phyloP scores from a whole-genome alignment of 1,140 invertebrate species.

The Laodelphax striatellus region DNA sequence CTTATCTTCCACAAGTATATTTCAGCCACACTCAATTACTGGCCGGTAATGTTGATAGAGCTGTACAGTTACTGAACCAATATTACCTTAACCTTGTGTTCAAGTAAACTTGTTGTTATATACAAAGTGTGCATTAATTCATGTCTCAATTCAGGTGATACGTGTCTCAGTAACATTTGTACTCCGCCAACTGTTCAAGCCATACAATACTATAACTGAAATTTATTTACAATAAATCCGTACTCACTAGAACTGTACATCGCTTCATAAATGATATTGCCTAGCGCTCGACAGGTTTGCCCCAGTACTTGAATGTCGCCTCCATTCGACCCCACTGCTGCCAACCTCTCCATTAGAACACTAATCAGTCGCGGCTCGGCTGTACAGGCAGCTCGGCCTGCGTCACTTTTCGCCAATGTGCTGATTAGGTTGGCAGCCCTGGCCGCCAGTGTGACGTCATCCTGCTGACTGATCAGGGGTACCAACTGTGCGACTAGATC shows the following conservation, averaged over 20 bases:
- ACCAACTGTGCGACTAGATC: constrained; percentile 13
- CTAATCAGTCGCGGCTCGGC: constrained; percentile 22
- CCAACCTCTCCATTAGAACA: constrained; percentile 43
- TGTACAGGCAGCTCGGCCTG: constrained; percentile 51
- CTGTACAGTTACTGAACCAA: too few relatives aligned
- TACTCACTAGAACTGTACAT: background rate
- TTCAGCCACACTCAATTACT: too few relatives aligned
- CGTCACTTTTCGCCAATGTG: constrained; percentile 55
- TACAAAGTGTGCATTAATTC: too few relatives aligned
- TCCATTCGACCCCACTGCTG: constrained; percentile 37
- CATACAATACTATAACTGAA: too few relatives aligned
- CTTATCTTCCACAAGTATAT: too few relatives aligned
- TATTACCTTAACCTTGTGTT: too few relatives aligned
- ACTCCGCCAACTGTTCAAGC: too few relatives aligned
- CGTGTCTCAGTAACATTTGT: too few relatives aligned
- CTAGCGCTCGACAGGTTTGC: constrained; percentile 66
- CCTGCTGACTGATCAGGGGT: constrained; percentile 5
- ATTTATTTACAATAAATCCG: background rate
- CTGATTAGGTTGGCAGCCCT: constrained; percentile 49
- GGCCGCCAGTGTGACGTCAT: constrained; percentile 13
- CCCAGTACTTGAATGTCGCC: constrained; percentile 42
- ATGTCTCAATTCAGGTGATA: too few relatives aligned
- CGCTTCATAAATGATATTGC: constrained; percentile 72
- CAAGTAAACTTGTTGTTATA: too few relatives aligned
- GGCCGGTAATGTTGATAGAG: too few relatives aligned